Evolutionary conservation across 2,113 vertebrate species (phyloP).

Genomic region (Furnarius figulus): DNA sequence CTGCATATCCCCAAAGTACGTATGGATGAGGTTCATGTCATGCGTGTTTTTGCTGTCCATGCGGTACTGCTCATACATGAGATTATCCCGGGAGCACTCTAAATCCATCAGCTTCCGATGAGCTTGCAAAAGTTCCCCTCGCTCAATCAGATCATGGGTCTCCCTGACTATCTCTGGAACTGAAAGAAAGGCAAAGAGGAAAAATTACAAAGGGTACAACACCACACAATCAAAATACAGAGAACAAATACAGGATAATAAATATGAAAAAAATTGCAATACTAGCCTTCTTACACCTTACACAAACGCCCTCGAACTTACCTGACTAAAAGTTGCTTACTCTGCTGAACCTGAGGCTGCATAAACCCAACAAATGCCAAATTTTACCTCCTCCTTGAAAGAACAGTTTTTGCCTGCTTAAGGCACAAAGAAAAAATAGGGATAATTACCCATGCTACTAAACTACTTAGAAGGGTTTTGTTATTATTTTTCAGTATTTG

Average conservation of each 20-base stretch:
- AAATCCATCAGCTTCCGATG: slow-evolving; percentile 95
- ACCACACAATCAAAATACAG: background rate
- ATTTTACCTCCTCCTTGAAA: background rate
- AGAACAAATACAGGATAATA: background rate
- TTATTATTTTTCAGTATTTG: background rate
- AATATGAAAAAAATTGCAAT: background rate
- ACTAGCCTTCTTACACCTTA: background rate
- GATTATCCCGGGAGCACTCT: slow-evolving; percentile 92
- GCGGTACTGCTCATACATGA: slow-evolving; percentile 97
- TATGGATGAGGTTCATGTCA: slow-evolving; percentile 92
- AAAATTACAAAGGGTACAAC: background rate
- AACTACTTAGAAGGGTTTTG: background rate
- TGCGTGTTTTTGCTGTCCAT: slow-evolving; percentile 93
- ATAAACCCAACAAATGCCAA: background rate
- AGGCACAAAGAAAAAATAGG: background rate
- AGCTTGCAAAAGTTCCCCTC: slow-evolving; percentile 88
- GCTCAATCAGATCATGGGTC: slow-evolving; percentile 89
- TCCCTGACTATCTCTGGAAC: slow-evolving; percentile 95
- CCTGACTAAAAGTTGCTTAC: background rate
- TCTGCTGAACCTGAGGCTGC: background rate
- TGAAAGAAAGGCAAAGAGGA: slow-evolving; percentile 47
- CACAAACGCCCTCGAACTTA: background rate
- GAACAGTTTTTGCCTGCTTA: background rate
- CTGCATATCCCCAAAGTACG: slow-evolving; percentile 91
- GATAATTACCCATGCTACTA: background rate